phyloP scores from a whole-genome alignment of 2,888 invertebrate species.

The Macaria notata region DNA sequence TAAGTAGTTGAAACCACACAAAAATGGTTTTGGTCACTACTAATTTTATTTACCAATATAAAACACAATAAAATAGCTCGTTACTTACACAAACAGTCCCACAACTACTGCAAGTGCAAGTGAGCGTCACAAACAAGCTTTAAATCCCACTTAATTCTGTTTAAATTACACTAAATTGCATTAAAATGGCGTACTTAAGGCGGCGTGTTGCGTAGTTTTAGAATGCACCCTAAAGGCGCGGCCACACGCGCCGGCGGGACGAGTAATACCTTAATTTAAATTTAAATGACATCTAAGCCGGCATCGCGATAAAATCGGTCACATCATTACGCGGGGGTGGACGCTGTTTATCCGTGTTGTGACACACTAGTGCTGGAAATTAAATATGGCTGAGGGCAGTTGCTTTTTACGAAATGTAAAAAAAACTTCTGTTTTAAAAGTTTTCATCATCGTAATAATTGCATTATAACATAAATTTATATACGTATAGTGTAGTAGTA shows the following conservation, averaged over 20 bases:
- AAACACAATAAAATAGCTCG: no score
- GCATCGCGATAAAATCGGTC: constrained; percentile 52
- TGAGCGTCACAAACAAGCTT: constrained; percentile 8
- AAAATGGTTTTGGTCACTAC: no score
- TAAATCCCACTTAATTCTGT: constrained; percentile 15
- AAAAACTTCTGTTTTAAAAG: no score
- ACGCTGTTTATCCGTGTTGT: constrained; percentile 12
- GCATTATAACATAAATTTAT: no score
- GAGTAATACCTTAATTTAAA: constrained; percentile 79
- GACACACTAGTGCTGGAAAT: neutral
- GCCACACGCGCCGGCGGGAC: constrained; percentile 46
- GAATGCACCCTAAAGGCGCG: constrained; percentile 51
- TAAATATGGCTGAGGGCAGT: no score
- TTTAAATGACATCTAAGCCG: constrained; percentile 77
- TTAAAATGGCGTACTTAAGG: constrained; percentile 16
- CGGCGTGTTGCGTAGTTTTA: constrained; percentile 43
- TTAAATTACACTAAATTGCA: constrained; percentile 18
- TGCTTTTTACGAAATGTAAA: no score
- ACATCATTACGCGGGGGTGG: constrained; percentile 47
- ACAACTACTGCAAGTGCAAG: neutral
- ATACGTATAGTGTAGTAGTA: no score
- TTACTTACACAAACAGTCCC: no score
- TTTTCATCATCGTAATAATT: no score
- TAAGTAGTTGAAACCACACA: no score
- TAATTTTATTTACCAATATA: no score